phyloP scores from a whole-genome alignment of 2,888 invertebrate species.

The Ectobius pallidus region DNA sequence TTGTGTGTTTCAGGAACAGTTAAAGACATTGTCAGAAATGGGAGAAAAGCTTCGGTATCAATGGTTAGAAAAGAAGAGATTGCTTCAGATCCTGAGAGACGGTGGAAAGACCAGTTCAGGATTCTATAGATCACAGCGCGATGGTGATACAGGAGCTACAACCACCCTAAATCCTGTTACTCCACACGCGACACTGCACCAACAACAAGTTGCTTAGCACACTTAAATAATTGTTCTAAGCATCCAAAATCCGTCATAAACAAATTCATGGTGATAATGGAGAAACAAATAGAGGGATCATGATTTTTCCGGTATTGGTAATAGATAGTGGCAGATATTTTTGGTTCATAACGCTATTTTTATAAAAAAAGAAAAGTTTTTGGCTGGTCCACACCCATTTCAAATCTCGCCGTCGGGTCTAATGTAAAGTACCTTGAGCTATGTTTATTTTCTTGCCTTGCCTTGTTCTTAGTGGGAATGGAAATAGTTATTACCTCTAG shows the following conservation, averaged over 20 bases:
- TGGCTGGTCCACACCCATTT: background rate
- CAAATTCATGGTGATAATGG: background rate
- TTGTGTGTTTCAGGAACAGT: slow-evolving; percentile 42
- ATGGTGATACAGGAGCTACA: background rate
- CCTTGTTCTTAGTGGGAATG: background rate
- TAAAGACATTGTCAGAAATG: slow-evolving; percentile 41
- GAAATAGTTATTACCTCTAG: background rate
- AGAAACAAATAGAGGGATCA: slow-evolving; percentile 16
- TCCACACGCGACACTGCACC: background rate
- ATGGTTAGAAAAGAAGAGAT: slow-evolving; percentile 42
- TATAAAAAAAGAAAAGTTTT: too few species aligned
- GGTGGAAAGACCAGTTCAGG: slow-evolving; percentile 25
- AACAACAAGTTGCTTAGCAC: slow-evolving; percentile 14
- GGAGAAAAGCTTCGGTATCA: slow-evolving; percentile 42
- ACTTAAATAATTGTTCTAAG: background rate
- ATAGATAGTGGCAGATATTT: background rate
- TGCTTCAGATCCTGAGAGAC: slow-evolving; percentile 41
- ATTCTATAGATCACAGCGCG: slow-evolving; percentile 6
- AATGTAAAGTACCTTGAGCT: background rate
- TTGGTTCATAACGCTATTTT: background rate
- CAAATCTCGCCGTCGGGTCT: background rate
- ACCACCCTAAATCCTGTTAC: background rate
- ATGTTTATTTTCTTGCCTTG: background rate
- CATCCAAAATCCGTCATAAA: slow-evolving; percentile 12
- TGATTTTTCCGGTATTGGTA: slow-evolving; percentile 22